A percentile compares a stretch with the other conserved stretches of the same genome.
Evolutionary conservation across 2,888 invertebrate species (phyloP).

Genomic region (Choreutis nemorana): DNA sequence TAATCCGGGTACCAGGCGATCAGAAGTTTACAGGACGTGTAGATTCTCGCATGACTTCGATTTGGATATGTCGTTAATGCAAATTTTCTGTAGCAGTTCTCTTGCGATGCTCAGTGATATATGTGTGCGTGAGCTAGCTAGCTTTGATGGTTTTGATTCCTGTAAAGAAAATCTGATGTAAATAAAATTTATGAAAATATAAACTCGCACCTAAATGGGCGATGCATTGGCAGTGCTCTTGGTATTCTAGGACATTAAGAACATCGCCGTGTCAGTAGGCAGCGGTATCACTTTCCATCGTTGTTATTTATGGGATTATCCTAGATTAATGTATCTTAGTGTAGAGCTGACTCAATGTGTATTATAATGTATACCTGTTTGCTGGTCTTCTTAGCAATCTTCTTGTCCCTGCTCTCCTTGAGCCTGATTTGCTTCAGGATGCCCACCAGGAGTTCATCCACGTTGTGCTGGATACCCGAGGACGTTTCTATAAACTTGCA

Average conservation of each 20-base stretch:
- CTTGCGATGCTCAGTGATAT: conserved; percentile 82
- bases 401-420: conserved; percentile 78
- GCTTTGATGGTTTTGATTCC: conserved; percentile 68
- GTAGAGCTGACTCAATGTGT: too few relatives aligned
- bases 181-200: too few relatives aligned
- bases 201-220: too few relatives aligned
- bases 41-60: conserved; percentile 89
- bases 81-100: conserved; percentile 85
- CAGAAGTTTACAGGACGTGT: conserved; percentile 72
- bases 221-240: too few relatives aligned
- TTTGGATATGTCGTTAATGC: conserved; percentile 84
- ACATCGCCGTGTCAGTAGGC: too few relatives aligned
- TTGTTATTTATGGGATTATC: too few relatives aligned
- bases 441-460: conserved; percentile 94
- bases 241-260: too few relatives aligned
- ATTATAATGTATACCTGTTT: neutral
- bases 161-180: conserved; percentile 23
- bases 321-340: too few relatives aligned
- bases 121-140: conserved; percentile 82
- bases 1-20: conserved; percentile 20
- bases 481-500: conserved; percentile 97
- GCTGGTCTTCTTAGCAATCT: conserved; percentile 59
- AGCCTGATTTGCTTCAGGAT: conserved; percentile 89
- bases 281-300: too few relatives aligned
- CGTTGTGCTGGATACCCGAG: conserved; percentile 94